Conservation (phyloP, 2,797 vertebrate species). For the Rhabdophis nuchalis region DNA sequence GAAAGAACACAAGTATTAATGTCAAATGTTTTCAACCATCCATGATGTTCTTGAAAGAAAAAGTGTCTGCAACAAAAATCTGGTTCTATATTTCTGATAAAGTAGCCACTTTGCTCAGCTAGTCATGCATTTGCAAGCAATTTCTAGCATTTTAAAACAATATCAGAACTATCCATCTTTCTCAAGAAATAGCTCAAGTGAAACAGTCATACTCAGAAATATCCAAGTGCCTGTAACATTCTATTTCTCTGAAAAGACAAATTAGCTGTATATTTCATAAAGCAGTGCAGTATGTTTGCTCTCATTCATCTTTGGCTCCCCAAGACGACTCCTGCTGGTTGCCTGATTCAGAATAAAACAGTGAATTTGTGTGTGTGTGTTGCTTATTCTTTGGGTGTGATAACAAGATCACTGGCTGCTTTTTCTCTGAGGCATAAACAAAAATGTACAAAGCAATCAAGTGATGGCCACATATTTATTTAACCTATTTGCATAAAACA, state of each 20-base stretch:
- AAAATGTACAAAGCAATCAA: not conserved
- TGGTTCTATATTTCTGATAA: constrained; percentile 1
- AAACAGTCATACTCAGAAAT: not conserved
- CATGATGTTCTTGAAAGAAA: constrained; percentile 1
- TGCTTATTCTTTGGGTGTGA: not conserved
- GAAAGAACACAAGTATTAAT: not conserved
- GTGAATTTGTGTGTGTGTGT: too few species aligned
- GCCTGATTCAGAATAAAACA: constrained; percentile 21
- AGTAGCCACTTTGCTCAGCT: constrained; percentile 39
- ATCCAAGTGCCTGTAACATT: not conserved
- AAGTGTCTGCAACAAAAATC: constrained; percentile 28
- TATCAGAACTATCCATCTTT: constrained; percentile 31
- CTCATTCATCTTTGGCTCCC: not conserved
- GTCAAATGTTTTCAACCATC: constrained; percentile 15
- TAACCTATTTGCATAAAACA: constrained; percentile 14
- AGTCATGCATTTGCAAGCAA: constrained; percentile 35
- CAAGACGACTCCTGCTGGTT: not conserved
- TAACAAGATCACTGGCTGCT: constrained; percentile 17
- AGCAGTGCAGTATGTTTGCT: not conserved
- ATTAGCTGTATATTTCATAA: not conserved
- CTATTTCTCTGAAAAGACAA: constrained; percentile 16
- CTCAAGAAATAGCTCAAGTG: constrained; percentile 12
- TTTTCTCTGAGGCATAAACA: constrained; percentile 1
- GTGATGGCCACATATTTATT: not conserved
- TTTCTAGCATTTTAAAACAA: constrained; percentile 40